Conservation (phyloP, 2,113 vertebrate genomes). For the Megaceryle torquata region DNA sequence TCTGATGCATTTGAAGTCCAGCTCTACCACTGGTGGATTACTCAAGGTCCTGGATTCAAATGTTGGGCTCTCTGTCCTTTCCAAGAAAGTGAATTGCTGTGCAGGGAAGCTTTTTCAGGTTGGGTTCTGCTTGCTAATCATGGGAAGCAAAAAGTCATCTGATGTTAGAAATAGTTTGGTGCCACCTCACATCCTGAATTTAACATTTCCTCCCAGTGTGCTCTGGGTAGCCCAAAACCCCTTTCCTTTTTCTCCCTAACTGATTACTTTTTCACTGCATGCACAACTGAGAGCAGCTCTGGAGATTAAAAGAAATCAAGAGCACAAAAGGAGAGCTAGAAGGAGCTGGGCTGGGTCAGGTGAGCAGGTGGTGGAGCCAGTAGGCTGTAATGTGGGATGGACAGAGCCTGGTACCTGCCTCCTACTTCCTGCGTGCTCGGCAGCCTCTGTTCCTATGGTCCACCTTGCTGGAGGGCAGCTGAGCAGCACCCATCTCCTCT, state of each 20-base stretch:
- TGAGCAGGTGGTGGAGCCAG: neutral
- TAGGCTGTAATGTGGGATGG: neutral
- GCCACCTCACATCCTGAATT: neutral
- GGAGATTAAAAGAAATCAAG: rapidly evolving
- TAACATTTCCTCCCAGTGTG: neutral
- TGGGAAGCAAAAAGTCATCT: neutral
- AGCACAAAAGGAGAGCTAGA: neutral
- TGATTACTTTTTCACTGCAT: neutral
- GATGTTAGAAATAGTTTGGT: neutral
- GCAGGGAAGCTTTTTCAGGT: neutral
- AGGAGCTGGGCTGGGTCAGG: neutral
- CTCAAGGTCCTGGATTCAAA: neutral
- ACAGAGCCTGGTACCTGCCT: neutral
- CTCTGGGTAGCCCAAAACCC: neutral
- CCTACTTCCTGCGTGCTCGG: rapidly evolving
- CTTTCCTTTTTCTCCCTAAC: no score
- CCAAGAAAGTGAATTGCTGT: neutral
- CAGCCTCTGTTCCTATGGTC: rapidly evolving
- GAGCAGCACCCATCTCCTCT: neutral
- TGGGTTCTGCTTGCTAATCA: neutral
- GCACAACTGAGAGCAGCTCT: neutral
- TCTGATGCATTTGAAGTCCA: neutral
- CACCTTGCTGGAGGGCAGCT: neutral
- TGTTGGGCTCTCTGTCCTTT: neutral
- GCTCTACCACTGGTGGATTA: neutral